A percentile compares a stretch with the other conserved stretches of the same genome.
These are phyloP conservation scores for Drosophila bocqueti DNA, from an alignment of 1,140 invertebrate genomes.

Conservation along the genomic window DNA sequence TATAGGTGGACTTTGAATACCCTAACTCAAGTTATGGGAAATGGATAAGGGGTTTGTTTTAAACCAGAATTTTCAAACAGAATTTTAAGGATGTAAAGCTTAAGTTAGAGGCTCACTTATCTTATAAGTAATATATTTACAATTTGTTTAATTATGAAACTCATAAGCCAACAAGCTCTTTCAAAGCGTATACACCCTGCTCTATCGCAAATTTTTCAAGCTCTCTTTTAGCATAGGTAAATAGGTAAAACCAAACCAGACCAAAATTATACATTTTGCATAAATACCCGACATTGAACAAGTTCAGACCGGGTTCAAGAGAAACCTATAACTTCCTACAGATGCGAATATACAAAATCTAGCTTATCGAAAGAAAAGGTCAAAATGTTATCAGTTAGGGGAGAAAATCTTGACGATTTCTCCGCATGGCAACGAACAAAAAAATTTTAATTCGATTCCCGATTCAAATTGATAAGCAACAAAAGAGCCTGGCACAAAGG, in stretches of 20 bases:
- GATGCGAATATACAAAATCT: neutral
- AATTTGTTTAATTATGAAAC: no score
- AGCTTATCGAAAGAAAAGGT: constrained; percentile 28
- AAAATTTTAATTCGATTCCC: constrained; percentile 15
- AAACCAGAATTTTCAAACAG: neutral
- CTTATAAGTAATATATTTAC: no score
- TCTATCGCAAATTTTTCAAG: neutral
- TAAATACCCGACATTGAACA: constrained; percentile 44
- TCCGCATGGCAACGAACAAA: constrained; percentile 52
- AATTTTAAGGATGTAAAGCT: no score
- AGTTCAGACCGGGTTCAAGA: constrained; percentile 40
- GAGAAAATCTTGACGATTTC: constrained; percentile 9
- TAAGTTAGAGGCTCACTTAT: no score
- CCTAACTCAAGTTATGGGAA: neutral
- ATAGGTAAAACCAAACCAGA: constrained; percentile 29
- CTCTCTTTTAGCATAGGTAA: constrained; percentile 8
- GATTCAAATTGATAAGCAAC: constrained; percentile 55
- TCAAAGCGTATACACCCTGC: neutral
- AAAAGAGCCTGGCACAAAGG: constrained; percentile 30
- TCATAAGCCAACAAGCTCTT: neutral
- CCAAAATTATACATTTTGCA: constrained; percentile 38
- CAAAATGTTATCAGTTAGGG: constrained; percentile 38
- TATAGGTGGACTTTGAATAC: constrained; percentile 1
- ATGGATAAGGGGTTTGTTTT: no score
- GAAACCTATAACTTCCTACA: constrained; percentile 19